Evolutionary conservation across 1,140 invertebrate species (phyloP).

Genomic region (Tetramorium parvispinum): DNA sequence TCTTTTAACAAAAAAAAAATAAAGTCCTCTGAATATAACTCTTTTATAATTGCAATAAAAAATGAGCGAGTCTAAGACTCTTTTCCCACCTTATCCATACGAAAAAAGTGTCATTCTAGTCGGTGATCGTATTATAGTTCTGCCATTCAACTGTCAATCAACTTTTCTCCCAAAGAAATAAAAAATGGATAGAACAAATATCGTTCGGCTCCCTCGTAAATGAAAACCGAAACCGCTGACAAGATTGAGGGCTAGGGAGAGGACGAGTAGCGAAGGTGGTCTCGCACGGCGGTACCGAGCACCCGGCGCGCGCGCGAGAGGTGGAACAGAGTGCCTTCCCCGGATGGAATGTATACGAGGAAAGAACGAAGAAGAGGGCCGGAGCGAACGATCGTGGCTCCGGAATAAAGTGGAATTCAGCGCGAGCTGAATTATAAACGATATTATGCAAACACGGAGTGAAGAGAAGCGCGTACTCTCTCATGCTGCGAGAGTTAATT

Average conservation of each 20-base stretch:
- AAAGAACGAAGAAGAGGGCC: constrained; percentile 57
- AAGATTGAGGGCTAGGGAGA: neutral
- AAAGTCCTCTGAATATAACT: neutral
- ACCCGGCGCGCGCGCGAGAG: constrained; percentile 69
- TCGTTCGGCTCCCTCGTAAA: constrained; percentile 4
- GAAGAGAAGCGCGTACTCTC: constrained; percentile 71
- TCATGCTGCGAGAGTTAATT: constrained; percentile 81
- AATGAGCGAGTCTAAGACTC: neutral
- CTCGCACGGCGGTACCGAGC: constrained; percentile 52
- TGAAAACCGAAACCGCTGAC: constrained; percentile 13
- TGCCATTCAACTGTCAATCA: neutral
- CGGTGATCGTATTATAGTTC: neutral
- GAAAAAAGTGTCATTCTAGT: neutral
- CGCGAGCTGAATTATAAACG: constrained; percentile 84
- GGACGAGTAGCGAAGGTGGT: constrained; percentile 44
- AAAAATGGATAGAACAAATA: neutral
- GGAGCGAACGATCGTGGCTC: constrained; percentile 47
- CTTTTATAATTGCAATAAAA: neutral
- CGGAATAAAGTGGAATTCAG: constrained; percentile 83
- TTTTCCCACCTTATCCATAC: neutral
- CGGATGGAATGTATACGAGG: constrained; percentile 40
- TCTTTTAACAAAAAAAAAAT: neutral
- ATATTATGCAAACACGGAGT: constrained; percentile 83
- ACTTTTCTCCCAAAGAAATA: neutral
- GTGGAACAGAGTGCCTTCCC: neutral